Evolutionary conservation across 2,113 vertebrate genomes (phyloP).

Genomic region (Eretmochelys imbricata): DNA sequence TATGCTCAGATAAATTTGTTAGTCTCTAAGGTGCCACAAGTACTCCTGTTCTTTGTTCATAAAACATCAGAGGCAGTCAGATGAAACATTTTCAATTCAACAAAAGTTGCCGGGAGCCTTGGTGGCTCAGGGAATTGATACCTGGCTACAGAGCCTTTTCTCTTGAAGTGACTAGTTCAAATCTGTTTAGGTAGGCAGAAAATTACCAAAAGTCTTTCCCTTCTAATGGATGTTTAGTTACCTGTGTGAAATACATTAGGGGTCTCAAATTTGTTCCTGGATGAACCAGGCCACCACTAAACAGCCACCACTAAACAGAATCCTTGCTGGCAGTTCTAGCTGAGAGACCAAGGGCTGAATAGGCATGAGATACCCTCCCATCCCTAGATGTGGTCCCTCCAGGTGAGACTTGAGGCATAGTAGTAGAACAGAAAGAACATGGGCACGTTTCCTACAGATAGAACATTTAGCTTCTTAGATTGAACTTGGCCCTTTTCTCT

Average conservation of each 20-base stretch:
- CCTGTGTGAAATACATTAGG: neutral
- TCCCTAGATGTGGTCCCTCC: neutral
- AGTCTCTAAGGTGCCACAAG: too few relatives aligned
- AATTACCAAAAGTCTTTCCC: neutral
- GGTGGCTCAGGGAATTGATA: neutral
- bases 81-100: constrained; percentile 4
- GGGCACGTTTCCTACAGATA: neutral
- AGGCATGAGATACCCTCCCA: neutral
- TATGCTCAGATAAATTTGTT: too few relatives aligned
- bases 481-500: neutral
- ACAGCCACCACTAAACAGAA: neutral
- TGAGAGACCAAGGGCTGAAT: neutral
- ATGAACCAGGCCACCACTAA: neutral
- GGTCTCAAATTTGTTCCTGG: neutral
- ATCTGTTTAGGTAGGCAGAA: neutral
- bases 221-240: neutral
- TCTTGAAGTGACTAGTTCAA: neutral
- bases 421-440: neutral
- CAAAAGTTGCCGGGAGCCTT: neutral
- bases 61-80: constrained; percentile 10
- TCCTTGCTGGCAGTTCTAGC: neutral
- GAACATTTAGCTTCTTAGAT: neutral
- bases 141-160: neutral
- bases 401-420: neutral
- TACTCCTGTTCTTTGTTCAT: neutral